Base-by-base conservation (phyloP, 2,797 vertebrate species). In the Pteropus rufus region DNA sequence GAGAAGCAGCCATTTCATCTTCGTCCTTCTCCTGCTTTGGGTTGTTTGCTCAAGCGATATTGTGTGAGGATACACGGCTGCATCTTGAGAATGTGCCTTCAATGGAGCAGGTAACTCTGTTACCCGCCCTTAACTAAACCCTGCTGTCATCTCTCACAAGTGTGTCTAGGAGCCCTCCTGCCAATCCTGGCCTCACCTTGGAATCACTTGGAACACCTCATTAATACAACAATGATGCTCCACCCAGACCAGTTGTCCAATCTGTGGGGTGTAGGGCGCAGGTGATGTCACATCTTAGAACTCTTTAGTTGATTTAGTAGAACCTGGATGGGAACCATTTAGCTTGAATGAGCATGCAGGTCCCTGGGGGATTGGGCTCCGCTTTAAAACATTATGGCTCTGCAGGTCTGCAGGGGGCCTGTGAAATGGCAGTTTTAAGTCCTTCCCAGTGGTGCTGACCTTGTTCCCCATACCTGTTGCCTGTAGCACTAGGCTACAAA, bases 281-380 rank as follows among this genome's bases (percentile, higher is more conserved):
- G n/a, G 14, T 62, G 31, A 75, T 34, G 39, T 10, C n/a, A 31
- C 29, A 15, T 73, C 36, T 87, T 31, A 46, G 60, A 46, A 19
- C 29, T 46, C 18, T 19, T 0, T 39, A n/a, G 1, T 10, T 34
- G 52, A 73, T 23, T 5, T 36, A 75, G 41, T 0, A 2, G 31
- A 86, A 70, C 21, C 19, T 8, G 5, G 23, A 73, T 11, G 15
- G 21, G 39, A 87, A 73, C 19, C 41, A 44, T n/a, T 46, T 58
- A 62, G 31, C 54, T 82, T 60, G 36, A 72, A 39, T 49, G 39
- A n/a, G 26, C 34, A 11, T 49, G 60, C 34, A 82, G 46, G 16
- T 91, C 19, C 15, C n/a, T 11, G 29, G 24, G 26, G n/a, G 54
- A 60, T 36, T 21, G 18, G n/a, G 39, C 16, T 0, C 5, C 29